phyloP scores from a whole-genome alignment of 1,140 invertebrate genomes.

The Phocides pigmalion region DNA sequence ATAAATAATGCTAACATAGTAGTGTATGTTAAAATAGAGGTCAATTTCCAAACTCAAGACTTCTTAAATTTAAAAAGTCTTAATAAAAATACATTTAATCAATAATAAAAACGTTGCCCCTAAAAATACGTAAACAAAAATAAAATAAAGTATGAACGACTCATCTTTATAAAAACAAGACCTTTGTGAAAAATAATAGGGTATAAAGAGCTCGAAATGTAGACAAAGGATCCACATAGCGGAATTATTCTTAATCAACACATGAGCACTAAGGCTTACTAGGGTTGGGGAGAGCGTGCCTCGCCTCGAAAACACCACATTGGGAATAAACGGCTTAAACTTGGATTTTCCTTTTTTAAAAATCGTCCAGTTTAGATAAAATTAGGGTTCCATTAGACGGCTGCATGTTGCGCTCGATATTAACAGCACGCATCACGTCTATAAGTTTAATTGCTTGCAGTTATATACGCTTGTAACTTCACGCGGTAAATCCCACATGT shows the following conservation, averaged over 20 bases:
- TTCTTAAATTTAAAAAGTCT: no score
- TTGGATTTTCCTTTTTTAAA: constrained; percentile 24
- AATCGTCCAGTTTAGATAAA: constrained; percentile 10
- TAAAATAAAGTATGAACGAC: constrained; percentile 5
- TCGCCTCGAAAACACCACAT: constrained; percentile 33
- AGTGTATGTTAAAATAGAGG: no score
- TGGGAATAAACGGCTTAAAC: constrained; percentile 18
- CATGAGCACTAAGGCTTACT: constrained; percentile 28
- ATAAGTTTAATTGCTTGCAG: no score
- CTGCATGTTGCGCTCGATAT: no score
- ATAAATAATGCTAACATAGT: no score
- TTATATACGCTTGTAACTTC: no score
- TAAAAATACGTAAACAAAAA: neutral
- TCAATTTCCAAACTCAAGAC: no score
- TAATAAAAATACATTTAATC: no score
- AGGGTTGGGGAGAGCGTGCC: constrained; percentile 24
- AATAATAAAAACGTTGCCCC: no score
- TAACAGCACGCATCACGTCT: no score
- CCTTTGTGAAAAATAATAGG: constrained; percentile 9
- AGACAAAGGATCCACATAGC: constrained; percentile 25
- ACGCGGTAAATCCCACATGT: no score
- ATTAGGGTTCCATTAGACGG: no score
- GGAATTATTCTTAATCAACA: constrained; percentile 36
- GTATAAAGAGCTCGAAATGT: constrained; percentile 24
- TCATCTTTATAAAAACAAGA: constrained; percentile 21